These are phyloP conservation scores for Drosophila algonquin DNA, from an alignment of 2,888 invertebrate species.

Conservation along the genomic window DNA sequence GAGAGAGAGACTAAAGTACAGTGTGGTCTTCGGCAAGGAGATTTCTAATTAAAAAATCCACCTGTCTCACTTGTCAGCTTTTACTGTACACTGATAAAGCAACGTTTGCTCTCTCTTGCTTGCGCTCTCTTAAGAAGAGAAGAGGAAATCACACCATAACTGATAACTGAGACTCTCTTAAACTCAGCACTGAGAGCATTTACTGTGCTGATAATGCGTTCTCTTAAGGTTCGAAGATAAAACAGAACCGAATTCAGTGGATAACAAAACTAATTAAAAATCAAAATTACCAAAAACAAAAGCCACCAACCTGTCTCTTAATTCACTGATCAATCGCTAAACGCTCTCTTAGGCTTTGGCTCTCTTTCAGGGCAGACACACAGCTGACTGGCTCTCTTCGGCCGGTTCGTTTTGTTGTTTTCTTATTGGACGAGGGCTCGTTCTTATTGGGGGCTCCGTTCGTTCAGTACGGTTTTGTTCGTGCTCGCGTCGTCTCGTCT, in stretches of 20 bases:
- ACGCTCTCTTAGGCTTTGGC: slow-evolving; percentile 23
- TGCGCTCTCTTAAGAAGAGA: neutral
- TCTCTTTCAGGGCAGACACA: slow-evolving; percentile 34
- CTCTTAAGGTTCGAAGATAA: slow-evolving; percentile 22
- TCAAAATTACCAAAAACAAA: neutral
- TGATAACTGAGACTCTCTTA: neutral
- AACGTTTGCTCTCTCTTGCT: neutral
- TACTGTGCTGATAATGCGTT: slow-evolving; percentile 52
- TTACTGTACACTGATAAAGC: neutral
- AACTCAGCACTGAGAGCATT: slow-evolving; percentile 16
- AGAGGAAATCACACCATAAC: neutral
- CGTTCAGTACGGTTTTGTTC: slow-evolving; percentile 70
- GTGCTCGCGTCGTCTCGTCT: slow-evolving; percentile 66
- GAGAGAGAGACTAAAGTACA: neutral
- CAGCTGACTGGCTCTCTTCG: slow-evolving; percentile 40
- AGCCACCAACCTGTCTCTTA: neutral
- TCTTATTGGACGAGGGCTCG: slow-evolving; percentile 49
- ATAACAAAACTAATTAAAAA: neutral
- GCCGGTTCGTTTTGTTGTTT: slow-evolving; percentile 29
- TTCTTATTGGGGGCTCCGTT: slow-evolving; percentile 32
- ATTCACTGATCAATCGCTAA: neutral
- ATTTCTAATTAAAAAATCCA: neutral
- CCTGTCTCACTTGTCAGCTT: neutral
- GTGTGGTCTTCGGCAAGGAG: neutral
- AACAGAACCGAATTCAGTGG: neutral